Evolutionary conservation across 2,888 invertebrate species (phyloP).

Genomic region (Drosophila glabriapex): DNA sequence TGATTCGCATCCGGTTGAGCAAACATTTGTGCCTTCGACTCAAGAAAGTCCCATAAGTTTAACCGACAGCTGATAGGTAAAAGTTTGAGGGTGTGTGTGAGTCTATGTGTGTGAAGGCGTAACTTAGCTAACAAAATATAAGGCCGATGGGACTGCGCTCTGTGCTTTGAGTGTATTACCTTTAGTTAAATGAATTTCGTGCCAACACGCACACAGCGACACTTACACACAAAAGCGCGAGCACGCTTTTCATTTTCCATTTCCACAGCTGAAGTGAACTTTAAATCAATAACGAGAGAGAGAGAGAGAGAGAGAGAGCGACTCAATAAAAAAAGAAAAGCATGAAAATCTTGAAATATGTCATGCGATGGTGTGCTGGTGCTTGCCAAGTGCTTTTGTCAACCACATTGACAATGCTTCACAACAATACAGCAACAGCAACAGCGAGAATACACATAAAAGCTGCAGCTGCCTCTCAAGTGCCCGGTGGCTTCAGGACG

Average conservation of each 20-base stretch:
- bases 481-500: conserved; percentile 24
- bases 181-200: conserved; percentile 70
- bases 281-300: conserved; percentile 71
- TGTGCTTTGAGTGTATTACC: conserved; percentile 42
- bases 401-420: conserved; percentile 73
- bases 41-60: conserved; percentile 25
- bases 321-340: conserved; percentile 9
- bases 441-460: conserved; percentile 34
- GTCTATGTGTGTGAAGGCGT: conserved; percentile 16
- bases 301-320: conserved; percentile 12
- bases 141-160: conserved; percentile 33
- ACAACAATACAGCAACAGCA: conserved; percentile 51
- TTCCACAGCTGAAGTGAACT: conserved; percentile 59
- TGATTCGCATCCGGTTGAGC: conserved; percentile 51
- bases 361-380: conserved; percentile 37
- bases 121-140: conserved; percentile 40
- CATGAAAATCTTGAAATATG: conserved; percentile 66
- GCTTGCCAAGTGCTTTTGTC: conserved; percentile 75
- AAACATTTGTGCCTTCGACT: conserved; percentile 55
- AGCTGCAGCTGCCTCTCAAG: conserved; percentile 53
- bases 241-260: conserved; percentile 50
- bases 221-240: conserved; percentile 34
- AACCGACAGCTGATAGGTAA: conserved; percentile 8
- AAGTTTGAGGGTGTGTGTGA: background rate
- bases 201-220: conserved; percentile 53